Evolutionary conservation across 2,113 vertebrate species (phyloP), one percentile per base, ranked within the genome.

Genomic region (Anoplopoma fimbria): DNA sequence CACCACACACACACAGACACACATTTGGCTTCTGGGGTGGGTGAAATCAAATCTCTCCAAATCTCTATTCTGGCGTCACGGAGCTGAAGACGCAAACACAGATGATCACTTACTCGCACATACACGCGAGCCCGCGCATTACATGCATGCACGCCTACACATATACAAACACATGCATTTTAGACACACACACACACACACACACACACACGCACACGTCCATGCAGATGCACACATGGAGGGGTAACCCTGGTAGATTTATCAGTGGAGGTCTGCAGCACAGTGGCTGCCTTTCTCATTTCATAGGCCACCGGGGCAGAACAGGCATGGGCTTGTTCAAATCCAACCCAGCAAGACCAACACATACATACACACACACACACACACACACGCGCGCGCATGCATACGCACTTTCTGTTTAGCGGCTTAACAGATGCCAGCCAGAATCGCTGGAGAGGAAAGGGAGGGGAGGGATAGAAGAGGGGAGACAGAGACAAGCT

Each of bases 211-310:
- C 62, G 69, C 6, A 88, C 84, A 83, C 65, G 61, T 53, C 62
- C 84, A 81, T 69, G 62, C 81, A 87, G 90, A 91, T 90, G 89
- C 87, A 87, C 90, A 87, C 84, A 90, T 65, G 84, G 88, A 93
- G 90, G 92, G 90, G 91, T 89, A 91, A 93, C 91, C 93, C 93
- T 93, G 90, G 83, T 93, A 94, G 93, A 94, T 94, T 94, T 94
- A 94, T 95, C 94, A 95, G 95, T 91, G 93, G 92, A 94, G 94
- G 93, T 95, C 93, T 94, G 93, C 92, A 96, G 93, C 95, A 96
- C 95, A 96, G 95, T 96, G 95, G 93, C 95, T 96, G 95, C 95
- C 94, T 96, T 96, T 96, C 95, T 96, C 94, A 96, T 96, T 96
- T 96, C 95, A 96, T 96, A 96, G 95, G 95, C 95, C 95, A 96